Conservation (phyloP, 2,888 invertebrate species). For the Heteropelma amictum region DNA sequence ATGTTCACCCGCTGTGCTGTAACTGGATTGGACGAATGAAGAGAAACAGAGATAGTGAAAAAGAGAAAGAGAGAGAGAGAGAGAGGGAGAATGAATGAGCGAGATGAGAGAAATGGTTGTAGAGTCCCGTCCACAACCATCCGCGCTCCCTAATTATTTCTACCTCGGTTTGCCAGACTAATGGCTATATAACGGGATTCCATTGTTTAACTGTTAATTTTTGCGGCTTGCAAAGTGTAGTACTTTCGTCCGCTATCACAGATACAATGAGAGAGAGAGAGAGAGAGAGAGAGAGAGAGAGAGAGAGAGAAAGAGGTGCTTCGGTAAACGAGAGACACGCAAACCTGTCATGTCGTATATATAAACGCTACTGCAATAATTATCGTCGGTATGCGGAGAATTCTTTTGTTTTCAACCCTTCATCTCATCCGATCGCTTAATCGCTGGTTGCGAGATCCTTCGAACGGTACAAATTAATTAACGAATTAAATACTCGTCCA, state of each 20-base stretch:
- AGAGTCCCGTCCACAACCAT: conserved; percentile 44
- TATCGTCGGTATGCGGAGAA: conserved; percentile 51
- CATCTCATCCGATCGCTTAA: background rate
- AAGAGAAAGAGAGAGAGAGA: background rate
- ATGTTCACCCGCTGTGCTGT: conserved; percentile 68
- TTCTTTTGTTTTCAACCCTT: conserved; percentile 14
- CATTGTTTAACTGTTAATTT: conserved; percentile 73
- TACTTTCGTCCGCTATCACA: conserved; percentile 43
- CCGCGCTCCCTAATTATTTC: conserved; percentile 66
- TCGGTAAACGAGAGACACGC: conserved; percentile 51
- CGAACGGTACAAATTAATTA: background rate
- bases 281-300: background rate
- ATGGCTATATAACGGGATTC: conserved; percentile 68
- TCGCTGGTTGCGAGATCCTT: background rate
- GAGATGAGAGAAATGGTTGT: background rate
- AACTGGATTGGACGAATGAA: conserved; percentile 60
- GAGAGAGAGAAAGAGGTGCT: background rate
- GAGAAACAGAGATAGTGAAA: conserved; percentile 52
- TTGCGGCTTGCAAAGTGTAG: conserved; percentile 65
- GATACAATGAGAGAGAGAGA: conserved; percentile 2
- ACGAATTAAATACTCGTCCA: background rate
- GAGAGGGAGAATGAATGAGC: conserved; percentile 19
- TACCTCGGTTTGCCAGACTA: conserved; percentile 67
- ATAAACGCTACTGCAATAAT: conserved; percentile 60
- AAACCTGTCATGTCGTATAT: conserved; percentile 50